phyloP scores from a whole-genome alignment of 2,113 vertebrate species.

The Apeltes quadracus region DNA sequence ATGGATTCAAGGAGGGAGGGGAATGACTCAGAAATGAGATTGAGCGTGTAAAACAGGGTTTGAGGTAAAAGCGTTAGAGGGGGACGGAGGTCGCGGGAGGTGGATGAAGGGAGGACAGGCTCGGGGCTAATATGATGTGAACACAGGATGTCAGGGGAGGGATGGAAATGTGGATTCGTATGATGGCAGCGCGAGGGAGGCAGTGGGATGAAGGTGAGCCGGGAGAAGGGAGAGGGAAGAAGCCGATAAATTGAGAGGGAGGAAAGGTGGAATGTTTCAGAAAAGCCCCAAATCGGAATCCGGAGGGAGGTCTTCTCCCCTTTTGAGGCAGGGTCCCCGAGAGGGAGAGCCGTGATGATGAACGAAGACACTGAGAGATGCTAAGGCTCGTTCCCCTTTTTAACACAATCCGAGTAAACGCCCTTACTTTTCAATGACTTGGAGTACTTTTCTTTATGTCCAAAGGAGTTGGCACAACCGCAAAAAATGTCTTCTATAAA shows the following conservation, averaged over 20 bases:
- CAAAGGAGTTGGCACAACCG: background rate
- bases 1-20: background rate
- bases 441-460: background rate
- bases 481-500: background rate
- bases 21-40: background rate
- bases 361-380: background rate
- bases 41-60: background rate
- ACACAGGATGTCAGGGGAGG: conserved; percentile 7
- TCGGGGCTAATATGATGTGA: conserved; percentile 16
- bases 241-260: conserved; percentile 17
- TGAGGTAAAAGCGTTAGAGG: conserved; percentile 22
- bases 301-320: conserved; percentile 54
- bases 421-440: background rate
- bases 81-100: background rate
- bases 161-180: conserved; percentile 7
- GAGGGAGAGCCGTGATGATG: background rate
- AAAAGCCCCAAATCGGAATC: conserved; percentile 37
- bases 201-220: conserved; percentile 14
- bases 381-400: too few species aligned
- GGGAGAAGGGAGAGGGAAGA: background rate
- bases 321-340: conserved; percentile 32
- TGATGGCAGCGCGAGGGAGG: conserved; percentile 11
- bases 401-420: background rate
- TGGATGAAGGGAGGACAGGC: background rate
- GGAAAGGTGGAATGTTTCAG: conserved; percentile 49